phyloP scores from a whole-genome alignment of 1,140 invertebrate genomes.

The Macrotrachela quadricornifera region DNA sequence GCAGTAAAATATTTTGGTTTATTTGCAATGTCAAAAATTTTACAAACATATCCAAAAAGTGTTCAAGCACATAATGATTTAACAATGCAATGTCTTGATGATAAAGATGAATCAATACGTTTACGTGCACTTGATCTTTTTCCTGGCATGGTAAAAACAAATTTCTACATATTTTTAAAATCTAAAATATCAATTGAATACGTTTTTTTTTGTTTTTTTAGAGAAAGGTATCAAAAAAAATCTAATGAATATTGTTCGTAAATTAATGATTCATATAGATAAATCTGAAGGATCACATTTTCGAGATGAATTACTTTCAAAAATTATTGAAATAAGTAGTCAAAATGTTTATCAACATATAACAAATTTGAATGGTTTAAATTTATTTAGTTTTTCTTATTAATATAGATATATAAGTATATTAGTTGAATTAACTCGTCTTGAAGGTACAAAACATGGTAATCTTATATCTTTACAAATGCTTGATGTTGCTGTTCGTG shows the following conservation, averaged over 20 bases:
- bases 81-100: slow-evolving; percentile 85
- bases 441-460: slow-evolving; percentile 88
- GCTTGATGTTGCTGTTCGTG: slow-evolving; percentile 84
- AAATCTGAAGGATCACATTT: slow-evolving; percentile 75
- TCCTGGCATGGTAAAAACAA: too few relatives aligned
- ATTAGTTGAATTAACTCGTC: slow-evolving; percentile 74
- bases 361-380: slow-evolving; percentile 92
- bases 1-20: slow-evolving; percentile 96
- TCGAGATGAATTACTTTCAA: slow-evolving; percentile 76
- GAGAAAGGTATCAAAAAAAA: slow-evolving; percentile 80
- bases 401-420: slow-evolving; percentile 70
- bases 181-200: too few relatives aligned
- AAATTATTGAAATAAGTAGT: slow-evolving; percentile 93
- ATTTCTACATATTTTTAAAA: background rate
- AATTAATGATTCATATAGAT: slow-evolving; percentile 90
- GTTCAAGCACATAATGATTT: slow-evolving; percentile 96
- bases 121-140: too few relatives aligned
- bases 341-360: slow-evolving; percentile 98
- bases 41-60: slow-evolving; percentile 93
- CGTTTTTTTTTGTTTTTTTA: slow-evolving; percentile 7
- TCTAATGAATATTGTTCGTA: slow-evolving; percentile 96
- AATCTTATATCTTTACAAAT: slow-evolving; percentile 69
- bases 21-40: slow-evolving; percentile 90
- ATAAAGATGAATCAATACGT: slow-evolving; percentile 95
- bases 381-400: slow-evolving; percentile 52